Conservation (phyloP, 1,140 invertebrate genomes). For the Carposina sasakii region DNA sequence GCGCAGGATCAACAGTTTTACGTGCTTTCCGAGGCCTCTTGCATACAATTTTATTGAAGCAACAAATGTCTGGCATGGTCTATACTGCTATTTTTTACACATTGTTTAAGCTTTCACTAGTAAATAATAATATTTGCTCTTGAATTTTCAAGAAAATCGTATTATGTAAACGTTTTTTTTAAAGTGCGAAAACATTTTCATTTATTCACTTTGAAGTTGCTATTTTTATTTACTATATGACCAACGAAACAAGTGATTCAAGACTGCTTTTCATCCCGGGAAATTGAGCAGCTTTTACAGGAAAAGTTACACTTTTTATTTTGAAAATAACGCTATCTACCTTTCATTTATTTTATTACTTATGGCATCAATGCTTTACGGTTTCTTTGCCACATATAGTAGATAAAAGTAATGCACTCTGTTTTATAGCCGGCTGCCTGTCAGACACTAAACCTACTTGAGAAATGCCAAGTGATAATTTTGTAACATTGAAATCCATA, state of each 20-base stretch:
- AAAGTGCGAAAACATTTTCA: neutral
- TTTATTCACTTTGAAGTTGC: neutral
- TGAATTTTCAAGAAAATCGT: neutral
- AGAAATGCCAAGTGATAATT: neutral
- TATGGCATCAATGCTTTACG: neutral
- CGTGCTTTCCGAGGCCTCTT: too few species aligned
- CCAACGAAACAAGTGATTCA: neutral
- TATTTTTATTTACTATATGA: neutral
- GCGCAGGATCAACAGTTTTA: too few species aligned
- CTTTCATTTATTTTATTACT: neutral
- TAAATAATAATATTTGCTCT: too few species aligned
- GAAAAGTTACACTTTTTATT: neutral
- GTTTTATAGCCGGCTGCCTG: neutral
- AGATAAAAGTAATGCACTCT: too few species aligned
- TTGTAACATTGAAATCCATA: neutral
- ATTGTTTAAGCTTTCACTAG: too few species aligned
- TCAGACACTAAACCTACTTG: neutral
- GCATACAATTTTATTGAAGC: too few species aligned
- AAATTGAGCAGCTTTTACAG: neutral
- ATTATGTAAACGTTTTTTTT: neutral
- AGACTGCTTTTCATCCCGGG: neutral
- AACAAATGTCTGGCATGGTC: too few species aligned
- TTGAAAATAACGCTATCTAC: neutral
- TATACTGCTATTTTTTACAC: too few species aligned
- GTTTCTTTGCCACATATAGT: too few species aligned